Percentiles rank a stretch among this genome's conserved stretches.
Evolutionary conservation across 23 tunicate species (phyloP).

Genomic region (Oikopleura albicans): DNA sequence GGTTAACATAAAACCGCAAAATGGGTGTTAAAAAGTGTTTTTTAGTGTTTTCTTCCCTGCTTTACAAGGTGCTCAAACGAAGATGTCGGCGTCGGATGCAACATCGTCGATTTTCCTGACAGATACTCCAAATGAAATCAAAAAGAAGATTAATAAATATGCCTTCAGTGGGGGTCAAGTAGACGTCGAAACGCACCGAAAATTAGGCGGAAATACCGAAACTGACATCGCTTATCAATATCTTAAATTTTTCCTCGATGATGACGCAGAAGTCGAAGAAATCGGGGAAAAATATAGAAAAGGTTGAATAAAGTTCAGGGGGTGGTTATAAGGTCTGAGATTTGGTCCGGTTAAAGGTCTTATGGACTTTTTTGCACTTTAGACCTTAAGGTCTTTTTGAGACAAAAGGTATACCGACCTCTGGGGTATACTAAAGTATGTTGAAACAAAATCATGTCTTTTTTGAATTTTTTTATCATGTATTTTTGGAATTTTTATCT

Average conservation of each 20-base stretch:
- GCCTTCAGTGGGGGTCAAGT: conserved; percentile 79
- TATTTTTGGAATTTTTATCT: too few relatives aligned
- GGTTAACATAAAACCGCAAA: too few relatives aligned
- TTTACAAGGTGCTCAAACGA: conserved; percentile 87
- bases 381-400: too few relatives aligned
- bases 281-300: conserved; percentile 28
- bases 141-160: conserved; percentile 85
- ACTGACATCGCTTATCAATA: conserved; percentile 66
- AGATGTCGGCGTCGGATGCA: conserved; percentile 73
- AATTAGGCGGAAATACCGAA: conserved; percentile 51
- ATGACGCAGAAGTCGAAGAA: conserved; percentile 49
- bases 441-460: not conserved
- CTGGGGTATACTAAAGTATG: too few relatives aligned
- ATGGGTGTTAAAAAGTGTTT: too few relatives aligned
- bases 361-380: too few relatives aligned
- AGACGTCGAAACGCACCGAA: conserved; percentile 53
- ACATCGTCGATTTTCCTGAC: conserved; percentile 64
- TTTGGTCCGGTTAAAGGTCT: too few relatives aligned
- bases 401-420: too few relatives aligned
- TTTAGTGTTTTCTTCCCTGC: conserved; percentile 78
- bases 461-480: not conserved
- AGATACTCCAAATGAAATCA: conserved; percentile 75
- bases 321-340: too few relatives aligned
- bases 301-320: not conserved
- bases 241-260: conserved; percentile 65